Conservation (phyloP, 2,113 vertebrate species). For the Notechis scutatus region DNA sequence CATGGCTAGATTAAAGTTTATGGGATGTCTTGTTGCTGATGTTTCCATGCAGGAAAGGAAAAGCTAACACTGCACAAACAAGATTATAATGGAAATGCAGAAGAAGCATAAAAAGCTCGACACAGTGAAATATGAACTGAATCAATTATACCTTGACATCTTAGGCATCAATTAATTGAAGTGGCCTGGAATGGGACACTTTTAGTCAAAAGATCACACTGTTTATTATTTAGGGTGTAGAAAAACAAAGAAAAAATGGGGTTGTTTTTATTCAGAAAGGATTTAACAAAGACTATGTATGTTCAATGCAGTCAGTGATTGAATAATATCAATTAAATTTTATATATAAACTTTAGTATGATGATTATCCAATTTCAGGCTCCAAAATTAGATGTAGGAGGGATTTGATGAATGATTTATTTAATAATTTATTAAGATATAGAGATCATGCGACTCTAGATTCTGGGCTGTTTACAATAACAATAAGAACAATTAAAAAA, state of each 20-base stretch:
- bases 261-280: not conserved
- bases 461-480: not conserved
- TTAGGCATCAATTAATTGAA: not conserved
- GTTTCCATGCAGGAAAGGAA: not conserved
- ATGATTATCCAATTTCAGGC: not conserved
- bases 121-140: not conserved
- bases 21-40: not conserved
- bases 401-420: not conserved
- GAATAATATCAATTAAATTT: not conserved
- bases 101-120: not conserved
- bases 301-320: not conserved
- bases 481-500: not conserved
- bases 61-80: not conserved
- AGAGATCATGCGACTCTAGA: not conserved
- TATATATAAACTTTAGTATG: not conserved
- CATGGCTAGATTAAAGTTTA: not conserved
- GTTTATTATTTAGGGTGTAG: not conserved
- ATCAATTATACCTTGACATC: not conserved
- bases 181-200: not conserved
- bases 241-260: not conserved
- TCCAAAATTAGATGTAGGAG: not conserved
- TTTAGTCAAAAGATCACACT: not conserved
- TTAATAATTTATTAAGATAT: not conserved
- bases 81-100: not conserved
- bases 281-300: not conserved